Percentiles rank a stretch among this genome's conserved stretches.
Conservation (phyloP, 2,888 invertebrate species). For the Tachina grossa region DNA sequence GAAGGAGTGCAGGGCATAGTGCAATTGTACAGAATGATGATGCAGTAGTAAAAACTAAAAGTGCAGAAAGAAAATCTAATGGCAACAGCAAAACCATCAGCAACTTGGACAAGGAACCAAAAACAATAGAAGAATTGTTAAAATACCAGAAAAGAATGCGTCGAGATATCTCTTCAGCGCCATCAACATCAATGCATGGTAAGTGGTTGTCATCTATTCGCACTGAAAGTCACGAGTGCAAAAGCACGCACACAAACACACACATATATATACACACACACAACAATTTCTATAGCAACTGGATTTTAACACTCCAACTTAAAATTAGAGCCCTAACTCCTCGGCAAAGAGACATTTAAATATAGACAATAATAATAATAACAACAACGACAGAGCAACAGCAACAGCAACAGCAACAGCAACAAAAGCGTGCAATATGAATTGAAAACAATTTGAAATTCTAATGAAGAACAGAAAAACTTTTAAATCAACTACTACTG, state of each 20-base stretch:
- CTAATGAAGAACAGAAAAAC: conserved; percentile 60
- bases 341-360: not conserved
- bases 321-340: conserved; percentile 4
- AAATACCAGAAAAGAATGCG: conserved; percentile 74
- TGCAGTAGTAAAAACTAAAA: conserved; percentile 71
- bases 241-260: not conserved
- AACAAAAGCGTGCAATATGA: conserved; percentile 60
- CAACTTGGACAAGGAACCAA: conserved; percentile 41
- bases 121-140: conserved; percentile 66
- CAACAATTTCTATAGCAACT: not conserved
- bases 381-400: too few species aligned
- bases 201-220: conserved; percentile 72
- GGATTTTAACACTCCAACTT: not conserved
- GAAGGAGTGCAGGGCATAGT: conserved; percentile 14
- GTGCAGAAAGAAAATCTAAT: conserved; percentile 76
- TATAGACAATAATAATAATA: not conserved
- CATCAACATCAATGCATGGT: conserved; percentile 80
- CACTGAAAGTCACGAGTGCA: conserved; percentile 9
- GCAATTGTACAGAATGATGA: conserved; percentile 42
- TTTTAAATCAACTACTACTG: conserved; percentile 13
- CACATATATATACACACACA: not conserved
- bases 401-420: too few species aligned
- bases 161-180: conserved; percentile 79
- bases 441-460: conserved; percentile 71
- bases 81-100: conserved; percentile 60